Base-by-base conservation (phyloP, 1,140 invertebrate species). In the Procambarus clarkii region DNA sequence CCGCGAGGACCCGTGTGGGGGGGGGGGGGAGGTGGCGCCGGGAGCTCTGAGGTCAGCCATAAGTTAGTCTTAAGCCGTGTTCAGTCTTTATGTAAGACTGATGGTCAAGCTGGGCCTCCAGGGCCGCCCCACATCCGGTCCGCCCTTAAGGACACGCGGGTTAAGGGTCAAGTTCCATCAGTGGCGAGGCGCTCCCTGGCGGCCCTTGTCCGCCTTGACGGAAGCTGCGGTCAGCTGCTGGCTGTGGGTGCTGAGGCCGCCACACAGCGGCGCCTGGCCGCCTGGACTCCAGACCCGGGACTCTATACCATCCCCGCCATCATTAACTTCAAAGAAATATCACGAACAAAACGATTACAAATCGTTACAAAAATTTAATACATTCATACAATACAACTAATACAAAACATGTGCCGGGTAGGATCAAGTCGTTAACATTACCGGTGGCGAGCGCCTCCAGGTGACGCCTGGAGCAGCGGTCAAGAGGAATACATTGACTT, bases 11-110 rank as follows among this genome's bases (percentile, higher is more conserved):
- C 34, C 34, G 34, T 34, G 34, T 34, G 64, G 1, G 18, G 64
- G 64, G 24, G 78, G 78, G 78, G 24, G 46, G 71, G 21, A 2
- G 46, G 2, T n/a, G 86, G 81, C 58, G 81, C 60, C 54, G 9
- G 15, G n/a, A 71, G n/a, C 86, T 58, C 71, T 48, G 64, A 76
- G 79, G 78, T 89, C 69, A 44, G 13, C 87, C 87, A 89, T 83
- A 89, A 89, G 82, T 89, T 82, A 89, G 79, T 83, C 79, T 89
- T 89, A 89, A 44, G 45, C 64, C 79, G 9, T 54, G 79, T 89
- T 79, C 80, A 89, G 79, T 89, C 87, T 89, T 89, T 82, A 89
- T 82, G 69, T 54, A 89, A 82, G 79, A 50, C 60, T 74, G 24
- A 82, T n/a, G 46, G 46, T 48, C 46, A 50, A n/a, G 69, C 50